Evolutionary conservation across 2,888 invertebrate genomes (phyloP), one percentile per base, ranked within the genome.

Genomic region (Oligia strigilis): DNA sequence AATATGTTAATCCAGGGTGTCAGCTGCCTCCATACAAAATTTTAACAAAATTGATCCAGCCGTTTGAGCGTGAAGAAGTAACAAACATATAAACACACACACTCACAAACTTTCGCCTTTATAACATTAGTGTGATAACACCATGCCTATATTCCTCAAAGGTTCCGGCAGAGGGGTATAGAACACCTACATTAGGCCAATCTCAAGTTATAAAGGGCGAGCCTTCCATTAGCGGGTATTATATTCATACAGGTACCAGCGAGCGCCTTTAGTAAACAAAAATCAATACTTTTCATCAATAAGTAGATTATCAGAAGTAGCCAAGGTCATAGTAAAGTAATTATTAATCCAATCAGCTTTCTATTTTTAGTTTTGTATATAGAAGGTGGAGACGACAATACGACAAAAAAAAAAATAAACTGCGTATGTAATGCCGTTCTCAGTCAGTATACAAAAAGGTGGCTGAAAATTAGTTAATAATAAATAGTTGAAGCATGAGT

Each of bases 221-320:
- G 19, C 11, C 19, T 70, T 6, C 19, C 19, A 49, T 40, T 66
- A 40, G 66, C 23, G 8, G 19, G 19, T 23, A 70, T 52, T 36
- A 70, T 36, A 49, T 36, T 29, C 13, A 19, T 8, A 14, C 23
- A 19, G 43, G 36, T n/a, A 46, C 4, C 17, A 40, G 19, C 23
- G n/a, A 40, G 40, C 40, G 23, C 19, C 36, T 55, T 55, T 65
- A 40, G 43, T 75, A 23, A 75, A 40, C 4, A 36, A 17, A 52
- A 64, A 79, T 83, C 83, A 23, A 79, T 79, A 75, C 40, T 74
- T 52, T 64, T 52, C 40, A 76, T 75, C 36, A 58, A 76, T 40
- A 19, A 65, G 2, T 58, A 40, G n/a, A 36, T 72, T 82, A 73
- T 4, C 60, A 72, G 23, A 73, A 55, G 36, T 13, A 19, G 13